Percentiles rank a stretch among this genome's conserved stretches.
phyloP scores from a whole-genome alignment of 2,888 invertebrate genomes.

The Linnaemya tessellans region DNA sequence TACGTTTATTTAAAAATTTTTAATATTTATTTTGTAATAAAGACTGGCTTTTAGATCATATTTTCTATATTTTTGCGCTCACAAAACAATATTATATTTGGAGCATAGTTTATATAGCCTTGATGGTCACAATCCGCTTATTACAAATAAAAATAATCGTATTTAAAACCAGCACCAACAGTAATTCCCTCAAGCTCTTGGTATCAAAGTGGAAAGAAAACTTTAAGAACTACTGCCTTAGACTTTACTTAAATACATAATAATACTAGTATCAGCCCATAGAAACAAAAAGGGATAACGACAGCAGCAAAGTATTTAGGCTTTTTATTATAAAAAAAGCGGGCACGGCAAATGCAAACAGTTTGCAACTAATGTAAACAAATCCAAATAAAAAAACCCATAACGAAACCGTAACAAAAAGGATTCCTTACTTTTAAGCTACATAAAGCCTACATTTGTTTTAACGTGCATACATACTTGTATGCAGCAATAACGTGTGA shows the following conservation, averaged over 20 bases:
- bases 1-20: no score
- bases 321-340: conserved; percentile 31
- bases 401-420: conserved; percentile 73
- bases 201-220: background rate
- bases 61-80: no score
- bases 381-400: conserved; percentile 74
- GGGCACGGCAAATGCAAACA: conserved; percentile 71
- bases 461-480: background rate
- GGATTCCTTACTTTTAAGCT: conserved; percentile 69
- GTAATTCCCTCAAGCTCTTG: no score
- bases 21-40: no score
- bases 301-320: conserved; percentile 38
- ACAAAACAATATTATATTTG: no score
- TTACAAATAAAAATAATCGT: no score
- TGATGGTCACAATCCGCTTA: no score
- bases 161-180: no score
- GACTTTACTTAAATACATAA: conserved; percentile 42
- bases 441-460: conserved; percentile 51
- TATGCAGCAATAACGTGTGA: conserved; percentile 47
- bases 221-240: conserved; percentile 51
- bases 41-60: no score
- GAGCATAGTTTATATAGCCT: no score
- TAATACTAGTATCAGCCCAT: background rate
- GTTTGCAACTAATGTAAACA: conserved; percentile 77
- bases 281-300: conserved; percentile 55